Evolutionary conservation across 1,140 invertebrate genomes (phyloP), one percentile per base, ranked within the genome.

Genomic region (Aphis craccivora): DNA sequence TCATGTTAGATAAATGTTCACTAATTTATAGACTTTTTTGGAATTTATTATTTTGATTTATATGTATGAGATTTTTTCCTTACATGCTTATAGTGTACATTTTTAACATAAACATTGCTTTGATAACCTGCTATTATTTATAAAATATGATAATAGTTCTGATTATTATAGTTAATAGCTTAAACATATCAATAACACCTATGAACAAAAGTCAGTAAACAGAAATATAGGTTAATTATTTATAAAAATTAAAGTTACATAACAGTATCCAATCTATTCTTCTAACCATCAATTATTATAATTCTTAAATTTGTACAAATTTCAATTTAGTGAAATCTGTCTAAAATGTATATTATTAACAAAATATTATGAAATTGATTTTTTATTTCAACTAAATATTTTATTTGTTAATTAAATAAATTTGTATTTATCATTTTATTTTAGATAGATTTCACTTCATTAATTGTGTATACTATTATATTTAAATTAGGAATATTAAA

Each of bases 391-490:
- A 45, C 45, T 76, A 48, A 51, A 76, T 81, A 48, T 81, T 91
- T 48, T 81, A 23, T 55, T 81, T 81, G 30, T 91, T 91, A 48
- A 88, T 45, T 20, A 43, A 91, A 67, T 14, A 25, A n/a, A 67
- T 91, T 43, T 83, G 35, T 43, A 43, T 35, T 81, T 81, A 91
- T 76, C 8, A 91, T 81, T 45, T 83, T 11, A 81, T 92, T 92
- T 48, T 51, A 23, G 30, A 92, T 83, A 92, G n/a, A 92, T 55
- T 83, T 83, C 67, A 92, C 60, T 60, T 92, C 51, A 92, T 92
- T 67, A 92, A 83, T 92, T 92, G 43, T 92, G 90, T 92, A 92
- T 92, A 92, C 90, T 83, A 92, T 92, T 83, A 92, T 92, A 83
- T 45, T 53, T 91, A 91, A 76, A 81, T 90, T 67, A 90, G 37